A percentile compares a stretch with the other conserved stretches of the same genome.
Conservation (phyloP, 2,797 vertebrate genomes). For the Podarcis siculus region DNA sequence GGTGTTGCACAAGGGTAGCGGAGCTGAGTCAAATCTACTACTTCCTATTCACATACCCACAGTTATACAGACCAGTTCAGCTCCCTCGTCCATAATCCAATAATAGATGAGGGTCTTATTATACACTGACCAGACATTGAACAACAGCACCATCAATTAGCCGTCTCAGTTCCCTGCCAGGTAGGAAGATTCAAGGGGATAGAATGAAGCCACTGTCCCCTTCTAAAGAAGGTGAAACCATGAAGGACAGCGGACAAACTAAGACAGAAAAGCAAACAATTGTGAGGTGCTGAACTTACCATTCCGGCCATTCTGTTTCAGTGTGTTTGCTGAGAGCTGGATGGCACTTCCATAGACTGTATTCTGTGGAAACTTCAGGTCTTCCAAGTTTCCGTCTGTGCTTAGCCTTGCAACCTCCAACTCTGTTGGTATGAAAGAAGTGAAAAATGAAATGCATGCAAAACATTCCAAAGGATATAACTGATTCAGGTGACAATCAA, state of each 20-base stretch:
- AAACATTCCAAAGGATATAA: constrained; percentile 4
- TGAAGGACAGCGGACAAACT: background rate
- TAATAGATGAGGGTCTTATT: too few species aligned
- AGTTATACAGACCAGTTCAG: too few species aligned
- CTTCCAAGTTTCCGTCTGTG: constrained; percentile 94
- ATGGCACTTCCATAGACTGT: constrained; percentile 90
- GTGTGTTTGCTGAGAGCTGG: constrained; percentile 94
- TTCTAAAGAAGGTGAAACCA: background rate
- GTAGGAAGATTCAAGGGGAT: too few species aligned
- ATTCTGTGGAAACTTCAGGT: constrained; percentile 94
- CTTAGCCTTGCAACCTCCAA: constrained; percentile 96
- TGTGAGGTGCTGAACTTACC: constrained; percentile 78
- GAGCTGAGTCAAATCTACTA: too few species aligned
- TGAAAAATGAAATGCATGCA: background rate
- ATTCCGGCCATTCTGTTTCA: constrained; percentile 97
- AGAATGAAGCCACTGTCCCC: too few species aligned
- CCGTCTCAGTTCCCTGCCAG: too few species aligned
- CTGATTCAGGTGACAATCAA: background rate
- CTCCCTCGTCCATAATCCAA: too few species aligned
- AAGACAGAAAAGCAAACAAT: fast-evolving
- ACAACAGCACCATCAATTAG: too few species aligned
- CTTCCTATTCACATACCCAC: too few species aligned
- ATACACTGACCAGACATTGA: too few species aligned
- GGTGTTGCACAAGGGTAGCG: too few species aligned
- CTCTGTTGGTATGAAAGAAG: constrained; percentile 80